Conservation (phyloP, 2,888 invertebrate genomes). For the Limnephilus lunatus region DNA sequence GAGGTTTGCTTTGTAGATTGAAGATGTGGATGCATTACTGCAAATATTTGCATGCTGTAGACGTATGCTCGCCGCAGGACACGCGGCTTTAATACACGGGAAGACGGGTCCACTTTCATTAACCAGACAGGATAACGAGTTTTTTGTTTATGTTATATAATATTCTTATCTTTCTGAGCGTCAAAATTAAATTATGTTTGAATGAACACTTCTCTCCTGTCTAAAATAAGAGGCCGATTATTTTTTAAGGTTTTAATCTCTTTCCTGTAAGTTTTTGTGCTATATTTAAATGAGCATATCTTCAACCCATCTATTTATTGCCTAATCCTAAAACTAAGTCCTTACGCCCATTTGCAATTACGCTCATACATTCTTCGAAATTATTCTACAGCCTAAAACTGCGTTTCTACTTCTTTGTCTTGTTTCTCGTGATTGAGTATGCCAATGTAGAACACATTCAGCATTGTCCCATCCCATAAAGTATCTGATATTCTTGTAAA, state of each 20-base stretch:
- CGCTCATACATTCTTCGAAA: too few relatives aligned
- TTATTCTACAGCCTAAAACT: too few relatives aligned
- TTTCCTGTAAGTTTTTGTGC: not conserved
- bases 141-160: not conserved
- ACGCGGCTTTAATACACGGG: not conserved
- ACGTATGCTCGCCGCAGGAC: not conserved
- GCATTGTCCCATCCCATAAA: too few relatives aligned
- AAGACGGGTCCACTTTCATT: conserved; percentile 16
- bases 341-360: not conserved
- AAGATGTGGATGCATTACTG: not conserved
- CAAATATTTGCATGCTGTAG: not conserved
- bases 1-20: not conserved
- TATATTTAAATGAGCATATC: not conserved
- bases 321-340: not conserved
- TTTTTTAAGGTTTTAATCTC: not conserved
- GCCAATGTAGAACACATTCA: too few relatives aligned
- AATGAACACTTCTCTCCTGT: not conserved
- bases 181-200: not conserved
- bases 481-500: too few relatives aligned
- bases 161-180: not conserved
- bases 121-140: not conserved
- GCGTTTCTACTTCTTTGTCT: not conserved
- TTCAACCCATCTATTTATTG: too few relatives aligned
- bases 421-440: not conserved
- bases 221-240: not conserved